Percentiles rank a stretch among this genome's conserved stretches.
Conservation (phyloP, 1,140 invertebrate genomes). For the Mycetomoellerius zeteki region DNA sequence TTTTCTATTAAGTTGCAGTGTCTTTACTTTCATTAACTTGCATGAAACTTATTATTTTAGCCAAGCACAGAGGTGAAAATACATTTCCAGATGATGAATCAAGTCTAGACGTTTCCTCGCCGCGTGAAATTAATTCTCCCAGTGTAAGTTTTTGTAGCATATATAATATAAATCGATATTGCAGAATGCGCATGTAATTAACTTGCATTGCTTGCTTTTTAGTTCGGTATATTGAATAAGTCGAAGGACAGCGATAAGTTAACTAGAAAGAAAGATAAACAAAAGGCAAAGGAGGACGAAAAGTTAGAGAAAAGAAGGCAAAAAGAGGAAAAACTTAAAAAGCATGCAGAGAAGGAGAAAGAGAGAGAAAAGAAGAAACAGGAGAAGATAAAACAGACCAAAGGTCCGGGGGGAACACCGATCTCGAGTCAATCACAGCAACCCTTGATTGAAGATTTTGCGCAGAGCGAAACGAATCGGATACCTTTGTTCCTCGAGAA, state of each 20-base stretch:
- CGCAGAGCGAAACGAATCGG: constrained; percentile 93
- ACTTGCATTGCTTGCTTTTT: constrained; percentile 56
- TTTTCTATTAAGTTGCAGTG: constrained; percentile 21
- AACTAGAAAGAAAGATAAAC: constrained; percentile 90
- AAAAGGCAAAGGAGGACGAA: constrained; percentile 93
- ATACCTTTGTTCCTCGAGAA: constrained; percentile 97
- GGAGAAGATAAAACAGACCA: constrained; percentile 89
- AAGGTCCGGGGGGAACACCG: constrained; percentile 83
- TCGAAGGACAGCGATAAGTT: constrained; percentile 90
- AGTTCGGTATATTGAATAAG: constrained; percentile 89
- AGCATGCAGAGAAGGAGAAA: constrained; percentile 91
- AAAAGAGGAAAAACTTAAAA: constrained; percentile 92
- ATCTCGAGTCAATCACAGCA: constrained; percentile 86
- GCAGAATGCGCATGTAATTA: not conserved
- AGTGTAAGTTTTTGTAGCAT: constrained; percentile 87
- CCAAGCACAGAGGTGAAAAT: constrained; percentile 84
- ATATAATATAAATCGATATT: not conserved
- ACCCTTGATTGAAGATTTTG: constrained; percentile 89
- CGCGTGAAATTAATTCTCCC: constrained; percentile 90
- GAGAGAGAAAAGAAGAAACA: constrained; percentile 92
- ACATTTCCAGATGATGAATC: constrained; percentile 90
- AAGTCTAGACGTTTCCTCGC: constrained; percentile 90
- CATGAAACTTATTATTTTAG: constrained; percentile 75
- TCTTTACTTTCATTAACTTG: constrained; percentile 43
- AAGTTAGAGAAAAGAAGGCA: constrained; percentile 91